phyloP scores from a whole-genome alignment of 1,140 invertebrate genomes.

The Orchesella cincta region DNA sequence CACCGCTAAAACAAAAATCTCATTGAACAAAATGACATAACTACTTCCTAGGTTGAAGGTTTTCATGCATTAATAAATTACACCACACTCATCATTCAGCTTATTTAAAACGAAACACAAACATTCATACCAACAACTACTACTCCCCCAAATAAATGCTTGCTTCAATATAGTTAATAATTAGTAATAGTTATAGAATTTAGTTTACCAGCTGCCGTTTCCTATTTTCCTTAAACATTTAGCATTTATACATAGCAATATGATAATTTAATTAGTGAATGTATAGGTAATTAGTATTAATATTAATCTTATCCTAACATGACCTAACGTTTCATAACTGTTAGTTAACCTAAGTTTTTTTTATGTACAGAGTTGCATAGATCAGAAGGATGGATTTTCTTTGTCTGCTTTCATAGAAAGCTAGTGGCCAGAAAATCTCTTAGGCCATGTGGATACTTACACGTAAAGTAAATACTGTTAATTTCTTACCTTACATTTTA shows the following conservation, averaged over 20 bases:
- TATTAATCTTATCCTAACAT: background rate
- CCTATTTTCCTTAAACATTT: background rate
- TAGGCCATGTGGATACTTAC: slow-evolving; percentile 44
- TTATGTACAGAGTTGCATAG: slow-evolving; percentile 42
- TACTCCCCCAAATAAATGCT: background rate
- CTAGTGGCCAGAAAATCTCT: slow-evolving; percentile 30
- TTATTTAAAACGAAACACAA: no score
- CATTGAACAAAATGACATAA: no score
- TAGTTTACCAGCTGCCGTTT: background rate
- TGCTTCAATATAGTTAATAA: no score
- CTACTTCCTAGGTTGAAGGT: no score
- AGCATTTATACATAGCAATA: background rate
- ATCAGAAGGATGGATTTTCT: slow-evolving; percentile 37
- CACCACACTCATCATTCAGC: no score
- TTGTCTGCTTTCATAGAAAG: slow-evolving; percentile 32
- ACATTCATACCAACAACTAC: background rate
- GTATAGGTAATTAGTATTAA: background rate
- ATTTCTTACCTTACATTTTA: no score
- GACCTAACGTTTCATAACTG: background rate
- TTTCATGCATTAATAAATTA: no score
- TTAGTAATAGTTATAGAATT: background rate
- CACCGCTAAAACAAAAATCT: no score
- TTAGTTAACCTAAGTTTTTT: slow-evolving; percentile 18
- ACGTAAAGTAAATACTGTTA: background rate
- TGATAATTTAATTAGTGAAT: no score